Evolutionary conservation across 2,888 invertebrate genomes (phyloP).

Genomic region (Philereme transversata): DNA sequence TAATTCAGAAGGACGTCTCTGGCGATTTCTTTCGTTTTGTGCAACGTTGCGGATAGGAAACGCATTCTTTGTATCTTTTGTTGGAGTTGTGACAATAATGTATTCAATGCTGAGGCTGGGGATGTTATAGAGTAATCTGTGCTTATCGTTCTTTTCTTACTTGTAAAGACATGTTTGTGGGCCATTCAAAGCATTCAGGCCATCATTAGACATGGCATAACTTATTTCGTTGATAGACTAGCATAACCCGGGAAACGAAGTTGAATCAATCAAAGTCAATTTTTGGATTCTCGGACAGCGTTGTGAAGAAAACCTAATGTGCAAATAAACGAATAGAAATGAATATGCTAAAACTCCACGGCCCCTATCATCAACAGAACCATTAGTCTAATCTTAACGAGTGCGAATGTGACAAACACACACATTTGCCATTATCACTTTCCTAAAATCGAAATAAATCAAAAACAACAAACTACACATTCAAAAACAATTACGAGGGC

Average conservation of each 20-base stretch:
- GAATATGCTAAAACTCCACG: background rate
- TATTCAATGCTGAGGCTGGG: conserved; percentile 32
- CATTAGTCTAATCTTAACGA: conserved; percentile 1
- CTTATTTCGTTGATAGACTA: too few species aligned
- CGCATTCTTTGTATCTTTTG: conserved; percentile 47
- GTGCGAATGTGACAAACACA: conserved; percentile 4
- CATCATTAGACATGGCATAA: too few species aligned
- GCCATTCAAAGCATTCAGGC: too few species aligned
- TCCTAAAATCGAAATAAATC: conserved; percentile 68
- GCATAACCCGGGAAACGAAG: too few species aligned
- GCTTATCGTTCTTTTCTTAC: too few species aligned
- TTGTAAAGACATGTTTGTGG: too few species aligned
- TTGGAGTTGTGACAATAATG: conserved; percentile 34
- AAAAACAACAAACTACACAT: conserved; percentile 70
- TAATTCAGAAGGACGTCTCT: conserved; percentile 80
- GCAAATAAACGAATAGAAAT: background rate
- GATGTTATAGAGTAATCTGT: conserved; percentile 8
- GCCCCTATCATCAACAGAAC: background rate
- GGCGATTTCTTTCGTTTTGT: conserved; percentile 77
- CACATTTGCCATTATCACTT: conserved; percentile 35
- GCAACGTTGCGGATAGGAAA: conserved; percentile 57
- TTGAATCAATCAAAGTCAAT: too few species aligned
- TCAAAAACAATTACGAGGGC: conserved; percentile 82
- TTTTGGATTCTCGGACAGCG: too few species aligned
- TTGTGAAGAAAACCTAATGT: background rate